Evolutionary conservation across 2,888 invertebrate genomes (phyloP), one percentile per base, ranked within the genome.

Genomic region (Yponomeuta evonymella): DNA sequence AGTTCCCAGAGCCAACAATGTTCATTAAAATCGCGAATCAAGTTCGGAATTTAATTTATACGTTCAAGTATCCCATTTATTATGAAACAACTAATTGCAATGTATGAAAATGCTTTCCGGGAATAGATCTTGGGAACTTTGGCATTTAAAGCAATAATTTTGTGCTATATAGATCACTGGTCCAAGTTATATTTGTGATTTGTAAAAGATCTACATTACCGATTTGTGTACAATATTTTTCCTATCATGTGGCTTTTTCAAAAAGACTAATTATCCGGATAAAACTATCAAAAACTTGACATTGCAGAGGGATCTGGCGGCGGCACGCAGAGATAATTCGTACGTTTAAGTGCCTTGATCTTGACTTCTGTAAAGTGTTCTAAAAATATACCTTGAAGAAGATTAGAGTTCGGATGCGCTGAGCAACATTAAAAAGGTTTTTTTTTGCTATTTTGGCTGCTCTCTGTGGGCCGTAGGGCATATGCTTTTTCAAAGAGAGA

Each of bases 11-110:
- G 51, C 51, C 51, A 77, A 72, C 76, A 72, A 77, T 77, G 81
- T 80, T 80, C 79, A 81, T 83, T 70, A 70, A 71, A 78, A 77
- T 76, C 74, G 75, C 75, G 77, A 78, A 80, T 78, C 74, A 79
- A 79, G 74, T 76, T 75, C 74, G 72, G 75, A 79, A 77, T 78
- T 79, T 78, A 80, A 81, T 82, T 81, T 82, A 79, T 77, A 71
- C 70, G 70, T 63, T 15, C 62, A 72, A 73, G 72, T 73, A 73
- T 72, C 51, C 51, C 51, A 58, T 58, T 58, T 15, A 58, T 58
- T 58, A 15, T 1, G 51, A 58, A 58, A 58, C 15, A 58, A 58
- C 51, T 58, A 58, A 58, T 58, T 58, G 12, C 4, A 3, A 58
- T 58, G 51, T 58, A 58, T 58, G 51, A 15, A 58, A 58, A 51